Conservation (phyloP, 2,888 invertebrate species). For the Cancer borealis region DNA sequence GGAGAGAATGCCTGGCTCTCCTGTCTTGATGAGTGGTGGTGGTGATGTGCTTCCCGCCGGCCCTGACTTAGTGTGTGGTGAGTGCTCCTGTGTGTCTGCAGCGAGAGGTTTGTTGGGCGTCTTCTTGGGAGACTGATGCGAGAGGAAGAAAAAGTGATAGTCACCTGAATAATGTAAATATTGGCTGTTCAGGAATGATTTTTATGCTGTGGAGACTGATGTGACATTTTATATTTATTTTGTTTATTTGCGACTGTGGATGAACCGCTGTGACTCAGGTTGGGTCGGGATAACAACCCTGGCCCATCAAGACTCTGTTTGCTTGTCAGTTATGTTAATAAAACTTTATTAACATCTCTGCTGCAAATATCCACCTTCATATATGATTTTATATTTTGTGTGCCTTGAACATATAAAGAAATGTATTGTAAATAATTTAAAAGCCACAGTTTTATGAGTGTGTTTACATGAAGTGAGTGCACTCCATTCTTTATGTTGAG, state of each 20-base stretch:
- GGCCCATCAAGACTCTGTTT: background rate
- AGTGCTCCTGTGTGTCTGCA: background rate
- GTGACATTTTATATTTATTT: background rate
- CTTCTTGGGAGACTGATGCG: background rate
- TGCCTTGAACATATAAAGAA: background rate
- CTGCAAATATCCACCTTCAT: background rate
- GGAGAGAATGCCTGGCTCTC: too few relatives aligned
- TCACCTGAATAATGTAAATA: background rate
- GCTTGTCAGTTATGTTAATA: background rate
- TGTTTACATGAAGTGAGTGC: too few relatives aligned
- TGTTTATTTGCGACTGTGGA: background rate
- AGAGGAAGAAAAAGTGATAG: background rate
- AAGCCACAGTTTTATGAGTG: too few relatives aligned
- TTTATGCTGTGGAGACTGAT: background rate
- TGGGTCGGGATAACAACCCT: background rate
- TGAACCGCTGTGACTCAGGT: slow-evolving; percentile 32
- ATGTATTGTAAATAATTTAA: background rate
- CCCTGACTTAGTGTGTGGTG: background rate
- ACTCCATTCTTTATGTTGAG: background rate
- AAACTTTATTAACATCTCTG: background rate
- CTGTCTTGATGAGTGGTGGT: background rate
- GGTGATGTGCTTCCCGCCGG: background rate
- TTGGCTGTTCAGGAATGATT: background rate
- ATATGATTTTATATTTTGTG: background rate
- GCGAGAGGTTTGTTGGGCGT: background rate